These are phyloP conservation scores for Phataginus tetradactyla DNA, from an alignment of 2,797 vertebrate species.

Conservation along the genomic window DNA sequence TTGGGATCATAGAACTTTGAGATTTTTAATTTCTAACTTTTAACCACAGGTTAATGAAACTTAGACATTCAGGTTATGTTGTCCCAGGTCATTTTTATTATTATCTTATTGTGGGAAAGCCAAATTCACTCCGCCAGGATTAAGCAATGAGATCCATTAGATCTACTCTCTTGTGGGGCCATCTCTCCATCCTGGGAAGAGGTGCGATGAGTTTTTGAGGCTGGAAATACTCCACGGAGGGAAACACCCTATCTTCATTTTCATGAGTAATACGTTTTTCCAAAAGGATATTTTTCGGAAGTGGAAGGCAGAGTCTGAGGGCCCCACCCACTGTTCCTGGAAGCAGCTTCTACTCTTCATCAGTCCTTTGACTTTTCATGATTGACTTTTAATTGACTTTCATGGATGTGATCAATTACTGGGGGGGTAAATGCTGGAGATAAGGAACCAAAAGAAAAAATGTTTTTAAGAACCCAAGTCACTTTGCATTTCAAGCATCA, in stretches of 20 bases:
- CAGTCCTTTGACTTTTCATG: neutral
- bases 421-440: neutral
- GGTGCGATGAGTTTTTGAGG: neutral
- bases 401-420: neutral
- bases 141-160: neutral
- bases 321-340: neutral
- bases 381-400: neutral
- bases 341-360: neutral
- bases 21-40: constrained; percentile 19
- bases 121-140: neutral
- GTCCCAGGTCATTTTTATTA: neutral
- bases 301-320: constrained; percentile 9
- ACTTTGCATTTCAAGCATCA: neutral
- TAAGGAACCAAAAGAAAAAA: neutral
- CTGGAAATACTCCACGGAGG: neutral
- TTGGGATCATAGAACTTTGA: neutral
- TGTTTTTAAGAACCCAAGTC: neutral
- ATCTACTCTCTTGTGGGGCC: neutral
- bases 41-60: neutral
- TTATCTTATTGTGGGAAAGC: constrained; percentile 9
- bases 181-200: neutral
- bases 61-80: neutral
- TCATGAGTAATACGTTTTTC: neutral
- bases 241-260: neutral
- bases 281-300: neutral